These are phyloP conservation scores for Eupithecia exiguata DNA, from an alignment of 2,888 invertebrate species.

Conservation along the genomic window DNA sequence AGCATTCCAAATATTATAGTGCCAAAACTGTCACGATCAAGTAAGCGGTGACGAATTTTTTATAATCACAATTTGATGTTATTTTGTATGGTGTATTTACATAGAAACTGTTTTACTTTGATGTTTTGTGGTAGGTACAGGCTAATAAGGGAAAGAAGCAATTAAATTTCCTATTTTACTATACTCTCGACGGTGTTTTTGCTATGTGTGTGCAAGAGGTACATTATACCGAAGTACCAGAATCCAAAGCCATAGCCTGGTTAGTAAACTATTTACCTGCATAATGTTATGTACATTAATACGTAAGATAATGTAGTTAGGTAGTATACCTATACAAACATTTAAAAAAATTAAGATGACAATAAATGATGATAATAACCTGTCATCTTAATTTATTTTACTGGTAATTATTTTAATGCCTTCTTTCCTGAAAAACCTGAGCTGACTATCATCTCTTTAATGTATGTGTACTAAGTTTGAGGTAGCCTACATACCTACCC, in stretches of 20 bases:
- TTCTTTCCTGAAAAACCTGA: conserved; percentile 24
- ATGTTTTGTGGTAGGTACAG: neutral
- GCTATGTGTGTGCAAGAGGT: neutral
- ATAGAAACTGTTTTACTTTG: conserved; percentile 17
- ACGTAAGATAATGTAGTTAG: too few relatives aligned
- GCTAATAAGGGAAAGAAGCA: neutral
- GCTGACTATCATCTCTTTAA: conserved; percentile 1
- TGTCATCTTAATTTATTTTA: neutral
- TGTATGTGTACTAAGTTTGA: conserved; percentile 64
- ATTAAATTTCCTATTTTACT: neutral
- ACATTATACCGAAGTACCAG: neutral
- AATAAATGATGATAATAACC: too few relatives aligned
- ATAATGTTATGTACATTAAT: neutral
- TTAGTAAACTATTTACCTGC: neutral
- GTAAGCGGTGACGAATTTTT: conserved; percentile 53
- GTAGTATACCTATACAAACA: too few relatives aligned
- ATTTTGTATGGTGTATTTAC: conserved; percentile 51
- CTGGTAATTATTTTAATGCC: neutral
- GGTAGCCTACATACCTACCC: conserved; percentile 43
- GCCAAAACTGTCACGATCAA: conserved; percentile 63
- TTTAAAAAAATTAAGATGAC: too few relatives aligned
- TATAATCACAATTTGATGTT: conserved; percentile 70
- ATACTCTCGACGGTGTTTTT: neutral
- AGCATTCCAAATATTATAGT: conserved; percentile 80
- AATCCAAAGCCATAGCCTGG: neutral